phyloP scores from a whole-genome alignment of 1,140 invertebrate species.

The Drosophila pachea region DNA sequence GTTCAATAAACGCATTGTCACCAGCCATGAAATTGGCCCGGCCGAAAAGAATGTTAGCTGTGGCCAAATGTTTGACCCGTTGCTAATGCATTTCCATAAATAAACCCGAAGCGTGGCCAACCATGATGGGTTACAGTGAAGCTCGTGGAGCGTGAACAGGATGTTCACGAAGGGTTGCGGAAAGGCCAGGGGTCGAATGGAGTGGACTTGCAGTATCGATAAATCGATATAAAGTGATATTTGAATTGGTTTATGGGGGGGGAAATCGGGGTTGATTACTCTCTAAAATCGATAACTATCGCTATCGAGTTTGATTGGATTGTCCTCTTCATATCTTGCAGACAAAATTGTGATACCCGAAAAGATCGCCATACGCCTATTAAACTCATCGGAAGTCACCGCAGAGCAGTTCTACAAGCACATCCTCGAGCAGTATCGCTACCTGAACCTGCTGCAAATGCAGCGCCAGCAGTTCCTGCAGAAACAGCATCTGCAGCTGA shows the following conservation, averaged over 20 bases:
- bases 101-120: not conserved
- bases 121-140: not conserved
- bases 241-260: no score
- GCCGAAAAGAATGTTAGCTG: not conserved
- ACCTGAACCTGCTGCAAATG: slow-evolving; percentile 67
- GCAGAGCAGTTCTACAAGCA: slow-evolving; percentile 78
- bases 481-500: slow-evolving; percentile 72
- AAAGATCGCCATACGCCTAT: slow-evolving; percentile 76
- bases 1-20: slow-evolving; percentile 62
- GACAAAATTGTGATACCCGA: slow-evolving; percentile 79
- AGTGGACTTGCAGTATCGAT: no score
- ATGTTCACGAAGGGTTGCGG: no score
- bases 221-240: no score
- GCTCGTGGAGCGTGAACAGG: no score
- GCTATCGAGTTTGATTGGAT: not conserved
- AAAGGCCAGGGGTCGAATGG: no score
- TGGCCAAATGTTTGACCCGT: slow-evolving; percentile 1
- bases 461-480: slow-evolving; percentile 72
- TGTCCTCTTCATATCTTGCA: slow-evolving; percentile 33
- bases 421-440: slow-evolving; percentile 75
- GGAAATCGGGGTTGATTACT: not conserved
- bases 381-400: slow-evolving; percentile 77
- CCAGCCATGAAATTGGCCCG: slow-evolving; percentile 40
- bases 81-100: slow-evolving; percentile 2
- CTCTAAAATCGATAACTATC: not conserved